Conservation (phyloP, 2,113 vertebrate species). For the Electrona antarctica region DNA sequence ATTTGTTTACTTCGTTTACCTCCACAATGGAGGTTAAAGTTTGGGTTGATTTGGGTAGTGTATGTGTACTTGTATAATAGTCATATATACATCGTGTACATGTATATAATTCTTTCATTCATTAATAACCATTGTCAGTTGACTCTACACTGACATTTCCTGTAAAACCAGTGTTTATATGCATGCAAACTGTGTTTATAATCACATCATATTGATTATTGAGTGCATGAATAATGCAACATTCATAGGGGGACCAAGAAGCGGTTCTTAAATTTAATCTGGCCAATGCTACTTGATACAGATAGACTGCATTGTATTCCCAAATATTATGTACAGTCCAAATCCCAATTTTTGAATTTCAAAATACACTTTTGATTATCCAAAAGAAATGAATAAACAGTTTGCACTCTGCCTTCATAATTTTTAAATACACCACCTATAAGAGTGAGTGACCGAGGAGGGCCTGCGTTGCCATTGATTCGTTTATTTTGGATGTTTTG, state of each 20-base stretch:
- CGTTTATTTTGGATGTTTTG: too few relatives aligned
- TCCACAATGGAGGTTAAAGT: too few relatives aligned
- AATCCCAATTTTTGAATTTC: constrained; percentile 20
- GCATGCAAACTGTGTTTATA: neutral
- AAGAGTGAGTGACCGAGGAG: too few relatives aligned
- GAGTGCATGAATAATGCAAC: constrained; percentile 17
- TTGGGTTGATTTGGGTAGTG: too few relatives aligned
- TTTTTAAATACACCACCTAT: too few relatives aligned
- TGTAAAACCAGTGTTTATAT: neutral
- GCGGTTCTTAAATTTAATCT: neutral
- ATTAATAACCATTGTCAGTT: neutral
- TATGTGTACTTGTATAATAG: too few relatives aligned
- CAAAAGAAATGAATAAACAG: too few relatives aligned
- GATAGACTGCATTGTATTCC: constrained; percentile 25
- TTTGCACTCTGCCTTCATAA: too few relatives aligned
- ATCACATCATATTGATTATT: constrained; percentile 20
- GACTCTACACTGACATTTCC: neutral
- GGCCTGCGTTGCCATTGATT: too few relatives aligned
- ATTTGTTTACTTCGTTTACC: too few relatives aligned
- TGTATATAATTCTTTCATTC: neutral
- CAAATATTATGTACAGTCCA: constrained; percentile 17
- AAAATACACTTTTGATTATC: neutral
- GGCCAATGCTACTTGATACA: constrained; percentile 4
- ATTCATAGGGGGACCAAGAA: constrained; percentile 18
- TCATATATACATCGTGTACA: neutral